A percentile compares a stretch with the other conserved stretches of the same genome.
phyloP scores from a whole-genome alignment of 2,113 vertebrate species.

The Lasiurus cinereus region DNA sequence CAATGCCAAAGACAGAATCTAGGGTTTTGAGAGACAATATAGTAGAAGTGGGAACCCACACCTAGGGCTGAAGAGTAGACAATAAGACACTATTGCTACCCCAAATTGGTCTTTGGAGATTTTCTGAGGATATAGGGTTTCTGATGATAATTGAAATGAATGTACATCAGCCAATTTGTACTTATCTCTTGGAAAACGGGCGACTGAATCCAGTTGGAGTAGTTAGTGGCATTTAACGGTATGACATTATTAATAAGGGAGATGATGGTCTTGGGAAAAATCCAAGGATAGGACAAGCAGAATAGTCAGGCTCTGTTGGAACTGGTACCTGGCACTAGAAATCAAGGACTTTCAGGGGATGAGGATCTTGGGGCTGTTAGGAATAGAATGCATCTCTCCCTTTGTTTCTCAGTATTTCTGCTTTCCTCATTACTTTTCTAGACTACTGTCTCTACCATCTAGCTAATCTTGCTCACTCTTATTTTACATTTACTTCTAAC shows the following conservation, averaged over 20 bases:
- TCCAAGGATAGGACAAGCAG: background rate
- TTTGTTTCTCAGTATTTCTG: background rate
- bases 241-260: background rate
- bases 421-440: background rate
- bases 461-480: background rate
- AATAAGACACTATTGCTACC: background rate
- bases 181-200: constrained; percentile 37
- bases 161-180: background rate
- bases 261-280: background rate
- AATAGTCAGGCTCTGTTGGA: background rate
- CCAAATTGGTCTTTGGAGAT: background rate
- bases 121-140: background rate
- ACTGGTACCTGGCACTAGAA: background rate
- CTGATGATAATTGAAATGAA: background rate
- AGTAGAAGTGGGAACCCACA: background rate
- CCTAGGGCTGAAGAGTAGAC: background rate
- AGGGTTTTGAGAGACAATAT: background rate
- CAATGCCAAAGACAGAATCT: background rate
- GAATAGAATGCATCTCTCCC: background rate
- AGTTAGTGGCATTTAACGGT: background rate
- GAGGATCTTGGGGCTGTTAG: background rate
- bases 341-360: background rate
- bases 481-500: background rate
- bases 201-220: background rate
- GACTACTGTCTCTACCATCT: background rate